These are phyloP conservation scores for Cheilosia variabilis DNA, from an alignment of 2,888 invertebrate genomes.

Conservation along the genomic window DNA sequence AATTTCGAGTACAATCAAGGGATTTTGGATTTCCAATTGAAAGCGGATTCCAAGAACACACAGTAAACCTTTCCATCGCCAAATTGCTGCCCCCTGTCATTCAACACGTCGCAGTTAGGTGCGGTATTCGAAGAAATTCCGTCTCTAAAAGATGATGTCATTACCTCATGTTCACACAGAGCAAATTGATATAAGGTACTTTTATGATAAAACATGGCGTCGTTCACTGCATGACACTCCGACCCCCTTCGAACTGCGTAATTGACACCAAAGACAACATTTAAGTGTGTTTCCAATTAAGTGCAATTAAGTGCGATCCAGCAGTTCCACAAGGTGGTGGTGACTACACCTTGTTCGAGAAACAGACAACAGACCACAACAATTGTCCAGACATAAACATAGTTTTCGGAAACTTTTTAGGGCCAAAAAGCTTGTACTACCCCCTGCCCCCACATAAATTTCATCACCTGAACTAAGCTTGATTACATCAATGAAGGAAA, in stretches of 20 bases:
- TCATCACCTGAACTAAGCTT: constrained; percentile 40
- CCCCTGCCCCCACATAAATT: not conserved
- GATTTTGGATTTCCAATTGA: constrained; percentile 13
- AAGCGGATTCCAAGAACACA: not conserved
- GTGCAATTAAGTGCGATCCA: constrained; percentile 22
- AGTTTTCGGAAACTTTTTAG: constrained; percentile 16
- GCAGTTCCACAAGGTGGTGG: not conserved
- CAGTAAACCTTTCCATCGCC: not conserved
- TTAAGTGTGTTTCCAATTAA: constrained; percentile 3
- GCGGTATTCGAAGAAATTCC: not conserved
- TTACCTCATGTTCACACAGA: not conserved
- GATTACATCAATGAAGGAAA: constrained; percentile 32
- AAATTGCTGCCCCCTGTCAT: not conserved
- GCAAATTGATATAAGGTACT: not conserved
- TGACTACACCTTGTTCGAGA: constrained; percentile 15
- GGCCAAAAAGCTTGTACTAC: constrained; percentile 38
- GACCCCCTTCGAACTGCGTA: not conserved
- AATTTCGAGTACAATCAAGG: constrained; percentile 3
- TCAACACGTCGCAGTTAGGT: constrained; percentile 4
- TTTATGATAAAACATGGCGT: not conserved
- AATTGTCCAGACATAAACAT: constrained; percentile 37
- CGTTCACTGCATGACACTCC: not conserved
- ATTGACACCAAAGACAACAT: not conserved
- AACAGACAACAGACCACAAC: constrained; percentile 30
- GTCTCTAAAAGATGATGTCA: constrained; percentile 12